Conservation (phyloP, 2,888 invertebrate genomes). For the Koerneria pararmatus region DNA sequence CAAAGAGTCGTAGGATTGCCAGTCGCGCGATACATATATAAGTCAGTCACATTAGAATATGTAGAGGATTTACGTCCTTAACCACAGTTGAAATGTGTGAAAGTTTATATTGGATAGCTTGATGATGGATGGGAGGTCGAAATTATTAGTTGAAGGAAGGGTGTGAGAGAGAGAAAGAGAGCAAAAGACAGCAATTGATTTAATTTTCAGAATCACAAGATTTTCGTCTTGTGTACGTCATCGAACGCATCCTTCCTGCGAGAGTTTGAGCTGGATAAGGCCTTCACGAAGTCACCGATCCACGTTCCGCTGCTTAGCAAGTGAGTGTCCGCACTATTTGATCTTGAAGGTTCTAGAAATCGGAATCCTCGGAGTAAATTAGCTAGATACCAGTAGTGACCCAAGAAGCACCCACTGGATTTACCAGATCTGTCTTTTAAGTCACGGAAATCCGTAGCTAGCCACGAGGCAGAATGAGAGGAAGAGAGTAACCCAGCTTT, state of each 20-base stretch:
- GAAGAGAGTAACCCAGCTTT: neutral
- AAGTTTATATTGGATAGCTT: too few species aligned
- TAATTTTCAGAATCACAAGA: conserved; percentile 72
- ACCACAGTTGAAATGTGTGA: too few species aligned
- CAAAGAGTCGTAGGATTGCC: neutral
- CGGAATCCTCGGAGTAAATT: too few species aligned
- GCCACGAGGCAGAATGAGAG: neutral
- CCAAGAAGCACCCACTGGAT: too few species aligned
- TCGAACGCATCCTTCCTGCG: conserved; percentile 86
- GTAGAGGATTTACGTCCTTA: too few species aligned
- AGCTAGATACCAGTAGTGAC: too few species aligned
- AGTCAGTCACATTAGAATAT: neutral
- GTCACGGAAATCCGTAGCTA: too few species aligned
- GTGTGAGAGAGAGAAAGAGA: too few species aligned
- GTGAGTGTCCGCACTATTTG: conserved; percentile 55
- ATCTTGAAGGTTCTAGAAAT: conserved; percentile 29
- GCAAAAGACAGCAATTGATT: too few species aligned
- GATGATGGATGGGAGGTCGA: too few species aligned
- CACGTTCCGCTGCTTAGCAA: conserved; percentile 81
- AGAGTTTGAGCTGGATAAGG: conserved; percentile 88
- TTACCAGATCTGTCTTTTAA: too few species aligned
- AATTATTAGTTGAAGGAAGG: too few species aligned
- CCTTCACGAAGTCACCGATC: conserved; percentile 76
- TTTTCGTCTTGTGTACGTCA: conserved; percentile 88
- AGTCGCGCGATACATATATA: neutral